Conservation (phyloP, 2,888 invertebrate genomes). For the Gasteruption jaculator region DNA sequence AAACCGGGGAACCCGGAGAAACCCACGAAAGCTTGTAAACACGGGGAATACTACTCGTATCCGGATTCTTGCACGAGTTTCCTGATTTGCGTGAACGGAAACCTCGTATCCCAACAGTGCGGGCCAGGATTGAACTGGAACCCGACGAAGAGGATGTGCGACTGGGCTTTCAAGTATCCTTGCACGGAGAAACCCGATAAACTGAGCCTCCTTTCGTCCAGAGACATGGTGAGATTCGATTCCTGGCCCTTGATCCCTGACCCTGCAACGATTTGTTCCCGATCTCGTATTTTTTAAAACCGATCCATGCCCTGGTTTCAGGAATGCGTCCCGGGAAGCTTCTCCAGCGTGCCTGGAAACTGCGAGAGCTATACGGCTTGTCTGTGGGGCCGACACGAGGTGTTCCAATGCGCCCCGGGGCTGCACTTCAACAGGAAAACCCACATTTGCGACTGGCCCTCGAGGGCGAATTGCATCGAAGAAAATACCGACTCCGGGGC, state of each 20-base stretch:
- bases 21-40: constrained; percentile 54
- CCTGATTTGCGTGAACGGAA: constrained; percentile 73
- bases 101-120: constrained; percentile 67
- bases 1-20: constrained; percentile 24
- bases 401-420: constrained; percentile 71
- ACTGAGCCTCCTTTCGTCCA: constrained; percentile 18
- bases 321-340: constrained; percentile 38
- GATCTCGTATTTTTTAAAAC: too few species aligned
- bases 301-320: constrained; percentile 15
- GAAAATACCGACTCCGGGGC: constrained; percentile 10
- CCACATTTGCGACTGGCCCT: constrained; percentile 73
- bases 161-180: constrained; percentile 63
- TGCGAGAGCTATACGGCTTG: constrained; percentile 75
- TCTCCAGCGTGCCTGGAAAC: constrained; percentile 56
- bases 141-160: constrained; percentile 65
- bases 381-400: constrained; percentile 72
- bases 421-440: constrained; percentile 67
- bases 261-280: not conserved
- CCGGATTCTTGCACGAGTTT: constrained; percentile 68
- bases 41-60: constrained; percentile 72
- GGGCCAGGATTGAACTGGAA: constrained; percentile 76
- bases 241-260: constrained; percentile 6
- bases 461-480: constrained; percentile 61
- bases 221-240: constrained; percentile 13
- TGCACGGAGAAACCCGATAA: constrained; percentile 30